Evolutionary conservation across 2,797 vertebrate genomes (phyloP).

Genomic region (Salarias fasciatus): DNA sequence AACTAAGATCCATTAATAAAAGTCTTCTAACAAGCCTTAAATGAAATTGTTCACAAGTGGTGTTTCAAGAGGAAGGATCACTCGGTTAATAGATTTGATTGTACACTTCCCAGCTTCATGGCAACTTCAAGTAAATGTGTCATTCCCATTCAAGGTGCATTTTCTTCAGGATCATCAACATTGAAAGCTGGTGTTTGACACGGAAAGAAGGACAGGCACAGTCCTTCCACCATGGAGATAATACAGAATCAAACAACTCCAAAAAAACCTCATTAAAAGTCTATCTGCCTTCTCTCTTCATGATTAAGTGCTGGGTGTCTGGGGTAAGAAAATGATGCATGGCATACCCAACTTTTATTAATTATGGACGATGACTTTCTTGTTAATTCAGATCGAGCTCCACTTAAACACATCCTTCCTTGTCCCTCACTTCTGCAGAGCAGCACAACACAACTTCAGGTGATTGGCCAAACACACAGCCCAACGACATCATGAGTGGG

Average conservation of each 20-base stretch:
- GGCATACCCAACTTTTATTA: conserved; percentile 43
- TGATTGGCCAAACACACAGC: too few species aligned
- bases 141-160: conserved; percentile 12
- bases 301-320: conserved; percentile 57
- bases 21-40: too few species aligned
- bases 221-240: conserved; percentile 8
- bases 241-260: conserved; percentile 54
- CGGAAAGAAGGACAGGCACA: conserved; percentile 27
- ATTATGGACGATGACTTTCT: conserved; percentile 47
- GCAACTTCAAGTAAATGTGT: conserved; percentile 1
- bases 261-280: conserved; percentile 57
- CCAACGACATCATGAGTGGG: too few species aligned
- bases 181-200: conserved; percentile 21
- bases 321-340: conserved; percentile 54
- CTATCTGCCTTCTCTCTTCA: conserved; percentile 44
- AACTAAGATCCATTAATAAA: too few species aligned
- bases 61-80: background rate
- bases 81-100: conserved; percentile 13
- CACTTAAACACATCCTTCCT: conserved; percentile 16
- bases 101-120: background rate
- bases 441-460: background rate
- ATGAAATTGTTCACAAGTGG: too few species aligned
- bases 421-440: conserved; percentile 4
- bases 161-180: background rate
- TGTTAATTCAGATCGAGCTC: conserved; percentile 40